Base-by-base conservation (phyloP, 2,888 invertebrate species). In the Napeogenes sylphis region DNA sequence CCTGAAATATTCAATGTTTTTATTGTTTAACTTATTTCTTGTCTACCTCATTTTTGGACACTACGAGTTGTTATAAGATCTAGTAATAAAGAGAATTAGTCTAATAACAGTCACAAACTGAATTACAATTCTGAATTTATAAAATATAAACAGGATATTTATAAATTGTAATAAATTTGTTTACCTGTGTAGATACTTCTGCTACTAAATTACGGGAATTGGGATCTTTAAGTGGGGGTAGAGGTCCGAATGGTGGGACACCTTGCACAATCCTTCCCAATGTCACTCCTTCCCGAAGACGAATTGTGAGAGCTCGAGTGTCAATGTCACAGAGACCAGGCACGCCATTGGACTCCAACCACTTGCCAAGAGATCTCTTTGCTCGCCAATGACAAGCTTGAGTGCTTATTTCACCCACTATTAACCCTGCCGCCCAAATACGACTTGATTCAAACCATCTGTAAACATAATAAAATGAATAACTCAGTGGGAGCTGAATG, bases 241-340 rank as follows among this genome's bases (percentile, higher is more conserved):
- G 68, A 5, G 84, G 83, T 1, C 77, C 77, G 53, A 86, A 82
- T 0, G 85, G 79, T 0, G 93, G 92, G n/a, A 91, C 73, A 21
- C 91, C 89, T 72, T 93, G 93, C 2, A 94, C 83, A 61, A 94
- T 93, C 57, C 92, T 87, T 3, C 94, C 94, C 53, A 98, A 91
- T 77, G 98, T 94, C 2, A 96, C 95, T 32, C 99, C 99, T 73
- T 94, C 94, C 10, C 99, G 93, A 53, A 99, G 95, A 74, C 95
- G 94, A 84, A 97, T 96, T 0, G 99, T 99, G 35, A 99, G 90
- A 0, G 95, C 94, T 65, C 99, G 92, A 0, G 99, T 99, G 82
- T 99, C 99, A 67, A 99, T 93, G 51, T 97, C 98, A 83, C 94
- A 94, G 33, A 99, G 94, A 0, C 98, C 99, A 2, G 98, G 97